Percentiles rank a stretch among this genome's conserved stretches.
These are phyloP conservation scores for Drosophila micromelanica DNA, from an alignment of 1,140 invertebrate species.

Conservation along the genomic window DNA sequence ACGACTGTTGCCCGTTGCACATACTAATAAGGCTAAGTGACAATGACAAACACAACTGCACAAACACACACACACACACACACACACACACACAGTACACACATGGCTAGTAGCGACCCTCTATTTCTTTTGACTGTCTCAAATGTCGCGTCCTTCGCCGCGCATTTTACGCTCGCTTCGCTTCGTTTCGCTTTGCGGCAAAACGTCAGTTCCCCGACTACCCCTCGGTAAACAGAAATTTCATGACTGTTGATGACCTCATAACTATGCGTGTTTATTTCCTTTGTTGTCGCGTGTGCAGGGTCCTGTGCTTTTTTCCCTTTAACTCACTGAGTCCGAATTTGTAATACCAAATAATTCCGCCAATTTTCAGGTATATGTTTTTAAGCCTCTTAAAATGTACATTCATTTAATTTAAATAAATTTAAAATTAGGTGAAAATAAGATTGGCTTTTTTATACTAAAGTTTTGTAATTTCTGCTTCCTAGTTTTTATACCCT, in stretches of 20 bases:
- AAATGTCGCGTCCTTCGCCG: slow-evolving; percentile 28
- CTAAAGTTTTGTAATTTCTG: too few species aligned
- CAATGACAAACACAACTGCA: slow-evolving; percentile 77
- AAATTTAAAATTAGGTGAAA: too few species aligned
- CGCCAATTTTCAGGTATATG: not conserved
- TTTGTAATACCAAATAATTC: slow-evolving; percentile 22
- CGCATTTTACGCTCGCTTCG: slow-evolving; percentile 22
- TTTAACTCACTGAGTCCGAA: not conserved
- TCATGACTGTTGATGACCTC: slow-evolving; percentile 78
- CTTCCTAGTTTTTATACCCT: too few species aligned
- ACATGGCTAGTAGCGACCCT: slow-evolving; percentile 16
- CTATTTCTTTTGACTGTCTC: slow-evolving; percentile 14
- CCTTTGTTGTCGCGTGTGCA: slow-evolving; percentile 46
- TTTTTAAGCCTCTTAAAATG: not conserved
- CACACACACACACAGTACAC: slow-evolving; percentile 20
- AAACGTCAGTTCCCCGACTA: slow-evolving; percentile 45
- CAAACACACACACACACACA: slow-evolving; percentile 18
- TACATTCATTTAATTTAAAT: too few species aligned
- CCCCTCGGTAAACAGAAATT: slow-evolving; percentile 56
- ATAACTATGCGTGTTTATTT: slow-evolving; percentile 80
- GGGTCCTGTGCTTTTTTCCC: slow-evolving; percentile 1
- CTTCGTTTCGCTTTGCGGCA: slow-evolving; percentile 37
- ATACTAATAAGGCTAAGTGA: slow-evolving; percentile 83
- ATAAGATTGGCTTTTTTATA: too few species aligned
- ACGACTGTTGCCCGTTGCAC: slow-evolving; percentile 60